Evolutionary conservation across 2,888 invertebrate genomes (phyloP).

Genomic region (Litoditis marina): DNA sequence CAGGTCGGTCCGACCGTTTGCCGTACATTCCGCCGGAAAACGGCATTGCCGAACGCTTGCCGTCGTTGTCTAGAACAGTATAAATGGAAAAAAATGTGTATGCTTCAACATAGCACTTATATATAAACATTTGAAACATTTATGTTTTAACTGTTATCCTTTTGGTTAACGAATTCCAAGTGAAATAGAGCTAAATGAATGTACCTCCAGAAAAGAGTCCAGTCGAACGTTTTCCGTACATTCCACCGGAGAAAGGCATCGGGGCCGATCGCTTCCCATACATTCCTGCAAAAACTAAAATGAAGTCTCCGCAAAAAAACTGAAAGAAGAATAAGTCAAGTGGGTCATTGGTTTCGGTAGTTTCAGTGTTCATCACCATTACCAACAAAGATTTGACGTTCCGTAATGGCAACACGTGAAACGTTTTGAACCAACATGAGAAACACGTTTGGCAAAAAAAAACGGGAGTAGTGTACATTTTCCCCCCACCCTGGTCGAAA

Average conservation of each 20-base stretch:
- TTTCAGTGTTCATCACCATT: neutral
- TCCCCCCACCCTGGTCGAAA: no score
- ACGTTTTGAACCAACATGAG: no score
- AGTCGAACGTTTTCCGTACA: slow-evolving; percentile 41
- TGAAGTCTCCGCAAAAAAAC: neutral
- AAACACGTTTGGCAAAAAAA: no score
- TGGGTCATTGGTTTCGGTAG: neutral
- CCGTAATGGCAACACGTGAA: no score
- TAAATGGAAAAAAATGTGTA: no score
- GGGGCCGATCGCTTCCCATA: slow-evolving; percentile 22
- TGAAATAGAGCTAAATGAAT: no score
- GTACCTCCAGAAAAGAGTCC: neutral
- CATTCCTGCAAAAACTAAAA: slow-evolving; percentile 12
- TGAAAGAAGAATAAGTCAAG: neutral
- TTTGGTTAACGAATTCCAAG: no score
- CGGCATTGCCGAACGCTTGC: slow-evolving; percentile 12
- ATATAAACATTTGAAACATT: no score
- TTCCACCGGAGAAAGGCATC: slow-evolving; percentile 44
- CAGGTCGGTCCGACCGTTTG: slow-evolving; percentile 9
- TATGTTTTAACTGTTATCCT: no score
- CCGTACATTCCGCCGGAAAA: slow-evolving; percentile 19
- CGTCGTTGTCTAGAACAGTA: slow-evolving; percentile 2
- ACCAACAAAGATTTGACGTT: no score
- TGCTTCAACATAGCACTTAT: no score
- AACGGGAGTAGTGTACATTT: no score